Evolutionary conservation across 2,888 invertebrate genomes (phyloP), one percentile per base, ranked within the genome.

Genomic region (Anthrax anthrax): DNA sequence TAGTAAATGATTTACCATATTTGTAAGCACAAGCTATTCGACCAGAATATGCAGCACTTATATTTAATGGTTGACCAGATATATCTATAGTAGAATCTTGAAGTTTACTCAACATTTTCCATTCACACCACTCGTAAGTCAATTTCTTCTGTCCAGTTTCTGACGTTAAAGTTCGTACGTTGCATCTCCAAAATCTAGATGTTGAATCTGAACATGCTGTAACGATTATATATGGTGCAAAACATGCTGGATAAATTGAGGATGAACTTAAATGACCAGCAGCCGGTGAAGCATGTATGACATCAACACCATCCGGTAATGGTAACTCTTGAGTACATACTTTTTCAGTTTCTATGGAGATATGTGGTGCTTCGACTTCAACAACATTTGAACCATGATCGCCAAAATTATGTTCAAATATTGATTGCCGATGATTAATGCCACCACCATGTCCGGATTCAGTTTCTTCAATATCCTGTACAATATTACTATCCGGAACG

Each of bases 221-320:
- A 0, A 91, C 86, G 49, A 98, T 77, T 50, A 94, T 88, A 64
- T 96, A 98, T 0, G 97, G 97, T 0, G 97, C 94, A 60, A 94
- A 81, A 67, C 97, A 98, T n/a, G 96, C 96, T 5, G 97, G 96
- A 70, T 97, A 97, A 58, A 98, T 92, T 19, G 94, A 94, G 0
- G 97, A 92, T 0, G 96, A 96, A 62, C 95, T 92, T 39, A 97
- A 73, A 66, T 97, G 97, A 0, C 97, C 97, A 1, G 96, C 97
- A 0, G 96, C 90, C 0, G 95, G 91, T 0, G 89, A 81, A 1
- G 94, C 95, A 66, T 91, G 90, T 46, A 91, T 82, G 5, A 96
- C 86, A 63, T 91, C 89, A 10, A 95, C 92, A 4, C 87, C 89
- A 48, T 85, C 83, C 0, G 94, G 91, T 37, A 96, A 64, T 0